Base-by-base conservation (phyloP, 2,888 invertebrate genomes). In the Allophyes oxyacanthae region DNA sequence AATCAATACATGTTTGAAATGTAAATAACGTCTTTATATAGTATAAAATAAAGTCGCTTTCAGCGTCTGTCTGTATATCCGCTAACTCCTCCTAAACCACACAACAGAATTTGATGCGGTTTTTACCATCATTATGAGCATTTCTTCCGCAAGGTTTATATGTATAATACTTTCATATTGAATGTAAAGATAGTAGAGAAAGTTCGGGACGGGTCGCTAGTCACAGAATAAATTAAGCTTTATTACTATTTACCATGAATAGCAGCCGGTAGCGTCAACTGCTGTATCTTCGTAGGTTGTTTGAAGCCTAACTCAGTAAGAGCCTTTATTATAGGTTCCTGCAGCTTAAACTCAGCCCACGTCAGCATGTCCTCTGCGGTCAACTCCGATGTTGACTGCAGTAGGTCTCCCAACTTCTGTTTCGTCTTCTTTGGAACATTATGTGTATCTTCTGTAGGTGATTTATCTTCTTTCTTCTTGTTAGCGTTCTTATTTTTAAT, bases 251-350 rank as follows among this genome's bases (percentile, higher is more conserved):
- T 86, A 95, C 98, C 99, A 82, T 97, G 95, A 77, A 99, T 96
- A 32, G 99, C 98, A 42, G 98, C 95, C 0, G 98, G 97, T 37
- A 99, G 90, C 0, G 97, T 96, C 59, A 97, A 82, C 14, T 95
- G 93, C 87, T 99, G 99, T 80, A 99, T 99, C 75, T 96, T 95
- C 0, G 99, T 99, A 0, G 99, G 99, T 15, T 95, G 92, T 36
- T 92, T 92, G 85, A 98, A 99, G 0, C 96, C 96, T 70, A 96
- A 94, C 58, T 97, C 97, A 10, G 95, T 93, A 0, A 99, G 85
- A 0, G 98, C 97, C 77, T 94, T 95, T 32, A 98, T 83, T 53
- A 99, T 95, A 2, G 94, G 86, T 2, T 95, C 91, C 0, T 97
- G 97, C 9, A 99, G 95, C 74, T 96, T 96, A 55, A 96, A 94